phyloP scores from a whole-genome alignment of 2,888 invertebrate genomes.

The Cybosia mesomella region DNA sequence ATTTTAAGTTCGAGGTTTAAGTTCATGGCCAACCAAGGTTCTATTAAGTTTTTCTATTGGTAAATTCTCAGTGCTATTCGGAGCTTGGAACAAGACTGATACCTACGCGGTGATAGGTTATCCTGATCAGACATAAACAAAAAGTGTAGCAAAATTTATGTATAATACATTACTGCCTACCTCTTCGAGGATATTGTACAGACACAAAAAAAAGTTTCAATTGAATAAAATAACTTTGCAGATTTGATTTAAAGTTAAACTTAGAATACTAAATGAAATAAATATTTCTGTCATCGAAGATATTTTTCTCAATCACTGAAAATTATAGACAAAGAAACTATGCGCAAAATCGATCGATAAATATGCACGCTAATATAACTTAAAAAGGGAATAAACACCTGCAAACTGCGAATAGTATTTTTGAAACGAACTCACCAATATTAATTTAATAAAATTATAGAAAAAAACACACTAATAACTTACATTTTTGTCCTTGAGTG shows the following conservation, averaged over 20 bases:
- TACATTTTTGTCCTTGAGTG: slow-evolving; percentile 17
- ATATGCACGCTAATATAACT: not conserved
- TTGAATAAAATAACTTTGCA: not conserved
- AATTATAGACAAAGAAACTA: not conserved
- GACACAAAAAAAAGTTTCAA: not conserved
- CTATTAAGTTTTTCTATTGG: not conserved
- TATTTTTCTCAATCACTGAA: not conserved
- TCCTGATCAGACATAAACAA: too few relatives aligned
- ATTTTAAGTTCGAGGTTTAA: not conserved
- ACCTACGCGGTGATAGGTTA: not conserved
- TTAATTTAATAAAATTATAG: not conserved
- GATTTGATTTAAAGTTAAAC: not conserved
- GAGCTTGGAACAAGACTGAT: not conserved
- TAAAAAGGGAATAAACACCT: not conserved
- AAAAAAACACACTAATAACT: slow-evolving; percentile 8
- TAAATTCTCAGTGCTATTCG: not conserved
- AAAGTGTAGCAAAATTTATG: not conserved
- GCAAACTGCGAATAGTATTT: not conserved
- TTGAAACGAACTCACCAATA: not conserved
- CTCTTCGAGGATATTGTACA: not conserved
- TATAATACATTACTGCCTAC: not conserved
- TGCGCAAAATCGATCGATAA: not conserved
- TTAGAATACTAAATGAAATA: not conserved
- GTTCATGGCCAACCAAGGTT: too few relatives aligned
- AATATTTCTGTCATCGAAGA: not conserved